phyloP scores from a whole-genome alignment of 2,888 invertebrate genomes.

The Ophioninae sp. region DNA sequence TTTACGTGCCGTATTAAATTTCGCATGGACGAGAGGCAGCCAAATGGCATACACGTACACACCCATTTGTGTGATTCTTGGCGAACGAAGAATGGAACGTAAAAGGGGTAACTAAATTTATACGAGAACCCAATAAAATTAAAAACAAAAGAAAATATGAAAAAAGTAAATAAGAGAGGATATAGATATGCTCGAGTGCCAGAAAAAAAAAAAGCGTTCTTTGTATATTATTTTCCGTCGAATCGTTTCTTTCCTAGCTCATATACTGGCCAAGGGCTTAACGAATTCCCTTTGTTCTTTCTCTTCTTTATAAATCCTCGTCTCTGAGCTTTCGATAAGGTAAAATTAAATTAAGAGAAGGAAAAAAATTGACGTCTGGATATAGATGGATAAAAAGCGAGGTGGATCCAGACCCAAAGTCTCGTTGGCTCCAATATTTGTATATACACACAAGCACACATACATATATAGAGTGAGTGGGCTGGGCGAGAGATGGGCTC shows the following conservation, averaged over 20 bases:
- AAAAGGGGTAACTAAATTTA: neutral
- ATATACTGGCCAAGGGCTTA: conserved; percentile 63
- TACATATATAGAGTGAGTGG: neutral
- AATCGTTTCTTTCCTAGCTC: conserved; percentile 54
- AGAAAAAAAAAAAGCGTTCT: neutral
- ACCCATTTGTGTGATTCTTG: neutral
- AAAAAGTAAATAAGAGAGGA: neutral
- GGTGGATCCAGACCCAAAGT: conserved; percentile 1
- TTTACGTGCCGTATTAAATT: conserved; percentile 31
- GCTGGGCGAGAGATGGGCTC: conserved; percentile 23
- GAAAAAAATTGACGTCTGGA: conserved; percentile 13
- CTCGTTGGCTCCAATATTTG: neutral
- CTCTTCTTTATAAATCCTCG: conserved; percentile 10
- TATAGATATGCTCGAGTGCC: neutral
- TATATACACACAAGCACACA: neutral
- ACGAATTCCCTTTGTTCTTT: conserved; percentile 63
- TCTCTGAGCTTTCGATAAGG: conserved; percentile 34
- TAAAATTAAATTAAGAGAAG: conserved; percentile 9
- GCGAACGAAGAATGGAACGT: neutral
- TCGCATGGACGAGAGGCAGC: neutral
- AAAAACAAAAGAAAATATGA: conserved; percentile 15
- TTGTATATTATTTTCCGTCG: conserved; percentile 53
- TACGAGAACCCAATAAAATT: neutral
- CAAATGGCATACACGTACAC: neutral
- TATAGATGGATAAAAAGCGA: conserved; percentile 18